These are phyloP conservation scores for Salvelinus fontinalis DNA, from an alignment of 2,113 vertebrate genomes.

Conservation along the genomic window DNA sequence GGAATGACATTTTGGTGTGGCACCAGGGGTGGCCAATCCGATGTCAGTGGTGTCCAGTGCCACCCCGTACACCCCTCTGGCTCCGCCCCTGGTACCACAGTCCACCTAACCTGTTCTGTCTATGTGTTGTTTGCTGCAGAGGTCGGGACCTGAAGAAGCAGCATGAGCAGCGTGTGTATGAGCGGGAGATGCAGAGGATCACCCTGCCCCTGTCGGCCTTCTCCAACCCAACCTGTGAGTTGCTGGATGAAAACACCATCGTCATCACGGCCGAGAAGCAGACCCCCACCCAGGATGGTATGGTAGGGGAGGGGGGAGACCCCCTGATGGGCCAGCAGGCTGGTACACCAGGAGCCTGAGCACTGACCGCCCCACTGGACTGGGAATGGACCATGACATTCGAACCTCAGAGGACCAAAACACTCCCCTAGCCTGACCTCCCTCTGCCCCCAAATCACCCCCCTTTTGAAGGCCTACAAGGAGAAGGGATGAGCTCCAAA, in stretches of 20 bases:
- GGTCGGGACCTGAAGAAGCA: slow-evolving; percentile 85
- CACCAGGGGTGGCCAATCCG: no score
- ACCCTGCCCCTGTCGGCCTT: slow-evolving; percentile 90
- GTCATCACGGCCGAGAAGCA: slow-evolving; percentile 77
- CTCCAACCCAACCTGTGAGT: slow-evolving; percentile 88
- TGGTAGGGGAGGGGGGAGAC: slow-evolving; percentile 73
- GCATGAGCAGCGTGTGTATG: slow-evolving; percentile 84
- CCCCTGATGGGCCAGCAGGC: slow-evolving; percentile 85
- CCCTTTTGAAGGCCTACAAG: slow-evolving; percentile 28
- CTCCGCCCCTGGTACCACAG: no score
- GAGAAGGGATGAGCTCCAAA: slow-evolving; percentile 41
- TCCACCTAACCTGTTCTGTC: background rate
- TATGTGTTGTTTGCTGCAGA: slow-evolving; percentile 63
- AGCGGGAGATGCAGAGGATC: slow-evolving; percentile 93
- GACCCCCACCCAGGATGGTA: slow-evolving; percentile 71
- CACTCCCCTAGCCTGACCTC: slow-evolving; percentile 30
- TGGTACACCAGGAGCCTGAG: slow-evolving; percentile 92
- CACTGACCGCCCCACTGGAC: background rate
- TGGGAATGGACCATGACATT: slow-evolving; percentile 1
- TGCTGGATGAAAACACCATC: slow-evolving; percentile 87
- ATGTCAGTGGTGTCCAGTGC: no score
- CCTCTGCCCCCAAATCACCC: slow-evolving; percentile 7
- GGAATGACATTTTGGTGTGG: no score
- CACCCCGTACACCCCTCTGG: no score
- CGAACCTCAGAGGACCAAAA: slow-evolving; percentile 50